phyloP scores from a whole-genome alignment of 1,140 invertebrate genomes.

The Macrobrachium nipponense region DNA sequence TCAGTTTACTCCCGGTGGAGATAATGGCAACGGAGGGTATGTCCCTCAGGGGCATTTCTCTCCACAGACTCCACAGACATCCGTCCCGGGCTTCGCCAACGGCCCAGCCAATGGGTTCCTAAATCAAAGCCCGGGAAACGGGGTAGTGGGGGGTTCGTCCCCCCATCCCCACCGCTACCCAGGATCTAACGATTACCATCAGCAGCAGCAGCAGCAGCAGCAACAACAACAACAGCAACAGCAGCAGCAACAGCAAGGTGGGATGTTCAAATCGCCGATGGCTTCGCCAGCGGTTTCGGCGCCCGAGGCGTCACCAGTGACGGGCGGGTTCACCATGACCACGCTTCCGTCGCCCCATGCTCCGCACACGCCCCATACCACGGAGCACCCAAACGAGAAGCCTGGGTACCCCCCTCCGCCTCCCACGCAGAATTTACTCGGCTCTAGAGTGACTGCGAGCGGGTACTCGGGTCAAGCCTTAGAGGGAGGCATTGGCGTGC shows the following conservation, averaged over 20 bases:
- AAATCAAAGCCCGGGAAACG: constrained; percentile 73
- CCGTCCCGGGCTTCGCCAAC: constrained; percentile 58
- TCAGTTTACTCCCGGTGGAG: constrained; percentile 50
- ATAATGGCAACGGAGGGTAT: constrained; percentile 51
- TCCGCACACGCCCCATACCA: constrained; percentile 54
- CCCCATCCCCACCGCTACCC: constrained; percentile 67
- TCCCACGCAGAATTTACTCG: constrained; percentile 62
- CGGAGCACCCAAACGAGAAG: constrained; percentile 62
- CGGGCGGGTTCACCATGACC: constrained; percentile 59
- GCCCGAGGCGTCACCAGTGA: constrained; percentile 58
- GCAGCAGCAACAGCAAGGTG: constrained; percentile 67
- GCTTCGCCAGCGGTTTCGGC: constrained; percentile 54
- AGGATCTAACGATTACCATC: constrained; percentile 69
- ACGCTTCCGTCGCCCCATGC: constrained; percentile 49
- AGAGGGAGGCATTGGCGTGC: constrained; percentile 52
- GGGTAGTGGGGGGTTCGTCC: constrained; percentile 70
- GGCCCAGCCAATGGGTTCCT: constrained; percentile 69
- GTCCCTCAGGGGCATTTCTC: constrained; percentile 62
- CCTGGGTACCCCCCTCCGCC: constrained; percentile 61
- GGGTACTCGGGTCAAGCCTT: constrained; percentile 60
- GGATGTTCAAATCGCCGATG: constrained; percentile 54
- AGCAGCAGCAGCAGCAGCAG: constrained; percentile 68
- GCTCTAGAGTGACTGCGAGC: constrained; percentile 61
- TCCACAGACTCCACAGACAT: constrained; percentile 57
- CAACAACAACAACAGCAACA: constrained; percentile 66